Conservation (phyloP, 2,113 vertebrate species). For the Macrotus californicus region DNA sequence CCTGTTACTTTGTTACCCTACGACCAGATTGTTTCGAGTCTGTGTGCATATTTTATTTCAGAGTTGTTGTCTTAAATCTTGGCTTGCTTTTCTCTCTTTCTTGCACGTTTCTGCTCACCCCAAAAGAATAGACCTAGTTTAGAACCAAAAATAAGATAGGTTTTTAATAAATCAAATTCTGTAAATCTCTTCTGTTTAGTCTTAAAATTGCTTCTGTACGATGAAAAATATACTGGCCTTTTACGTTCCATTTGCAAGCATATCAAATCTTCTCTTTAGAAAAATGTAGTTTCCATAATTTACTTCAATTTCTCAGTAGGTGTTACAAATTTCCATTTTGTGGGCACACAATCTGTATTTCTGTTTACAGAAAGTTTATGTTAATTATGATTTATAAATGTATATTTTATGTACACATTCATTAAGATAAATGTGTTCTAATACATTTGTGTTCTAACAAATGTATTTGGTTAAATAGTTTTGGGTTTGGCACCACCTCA, state of each 20-base stretch:
- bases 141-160: constrained; percentile 58
- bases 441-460: no score
- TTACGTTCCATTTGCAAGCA: not conserved
- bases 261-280: not conserved
- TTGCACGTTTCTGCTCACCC: constrained; percentile 46
- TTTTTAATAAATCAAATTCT: constrained; percentile 63
- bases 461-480: constrained; percentile 36
- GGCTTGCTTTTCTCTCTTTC: constrained; percentile 57
- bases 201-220: constrained; percentile 45
- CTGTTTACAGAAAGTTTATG: constrained; percentile 57
- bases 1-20: constrained; percentile 73
- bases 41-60: constrained; percentile 70
- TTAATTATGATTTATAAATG: constrained; percentile 49
- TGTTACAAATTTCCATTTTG: not conserved
- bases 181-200: constrained; percentile 61
- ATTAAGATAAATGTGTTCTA: not conserved
- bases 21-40: constrained; percentile 73
- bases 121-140: constrained; percentile 49
- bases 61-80: constrained; percentile 62
- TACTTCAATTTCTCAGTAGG: constrained; percentile 39
- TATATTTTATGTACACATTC: constrained; percentile 7
- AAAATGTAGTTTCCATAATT: constrained; percentile 34
- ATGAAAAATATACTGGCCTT: constrained; percentile 41
- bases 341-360: constrained; percentile 33
- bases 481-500: not conserved